These are phyloP conservation scores for Leptobrachium leishanense DNA, from an alignment of 2,113 vertebrate species.

Conservation along the genomic window DNA sequence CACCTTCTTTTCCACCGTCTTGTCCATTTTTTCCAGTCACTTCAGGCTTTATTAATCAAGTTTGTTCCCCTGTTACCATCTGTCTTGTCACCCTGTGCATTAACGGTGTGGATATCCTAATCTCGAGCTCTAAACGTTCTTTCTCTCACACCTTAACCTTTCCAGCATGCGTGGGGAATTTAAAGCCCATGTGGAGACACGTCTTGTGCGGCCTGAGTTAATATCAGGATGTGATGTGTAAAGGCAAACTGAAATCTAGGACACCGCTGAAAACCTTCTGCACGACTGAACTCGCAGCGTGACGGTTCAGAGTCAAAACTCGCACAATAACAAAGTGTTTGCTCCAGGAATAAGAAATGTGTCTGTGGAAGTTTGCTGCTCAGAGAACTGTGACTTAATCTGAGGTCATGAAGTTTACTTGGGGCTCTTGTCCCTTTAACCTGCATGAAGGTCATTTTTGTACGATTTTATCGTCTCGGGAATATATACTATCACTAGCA, in stretches of 20 bases:
- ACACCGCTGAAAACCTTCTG: slow-evolving; percentile 4
- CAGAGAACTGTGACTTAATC: background rate
- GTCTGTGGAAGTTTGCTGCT: no score
- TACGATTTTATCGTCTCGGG: no score
- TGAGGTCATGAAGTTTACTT: background rate
- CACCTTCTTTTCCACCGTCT: no score
- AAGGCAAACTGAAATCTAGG: slow-evolving; percentile 11
- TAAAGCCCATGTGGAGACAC: background rate
- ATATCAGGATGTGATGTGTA: slow-evolving; percentile 2
- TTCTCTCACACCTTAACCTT: background rate
- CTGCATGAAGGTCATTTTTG: no score
- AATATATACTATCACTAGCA: no score
- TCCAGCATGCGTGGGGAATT: background rate
- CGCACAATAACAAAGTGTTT: background rate
- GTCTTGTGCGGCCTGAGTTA: background rate
- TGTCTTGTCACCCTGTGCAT: background rate
- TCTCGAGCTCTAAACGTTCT: background rate
- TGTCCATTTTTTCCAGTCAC: no score
- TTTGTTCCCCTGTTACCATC: background rate
- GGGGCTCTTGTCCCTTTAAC: background rate
- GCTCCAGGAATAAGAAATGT: no score
- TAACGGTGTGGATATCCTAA: background rate
- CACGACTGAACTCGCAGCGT: background rate
- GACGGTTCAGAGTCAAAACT: background rate
- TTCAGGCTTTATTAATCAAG: no score